Percentiles rank a stretch among this genome's conserved stretches.
Evolutionary conservation across 2,797 vertebrate genomes (phyloP).

Genomic region (Ceryle rudis): DNA sequence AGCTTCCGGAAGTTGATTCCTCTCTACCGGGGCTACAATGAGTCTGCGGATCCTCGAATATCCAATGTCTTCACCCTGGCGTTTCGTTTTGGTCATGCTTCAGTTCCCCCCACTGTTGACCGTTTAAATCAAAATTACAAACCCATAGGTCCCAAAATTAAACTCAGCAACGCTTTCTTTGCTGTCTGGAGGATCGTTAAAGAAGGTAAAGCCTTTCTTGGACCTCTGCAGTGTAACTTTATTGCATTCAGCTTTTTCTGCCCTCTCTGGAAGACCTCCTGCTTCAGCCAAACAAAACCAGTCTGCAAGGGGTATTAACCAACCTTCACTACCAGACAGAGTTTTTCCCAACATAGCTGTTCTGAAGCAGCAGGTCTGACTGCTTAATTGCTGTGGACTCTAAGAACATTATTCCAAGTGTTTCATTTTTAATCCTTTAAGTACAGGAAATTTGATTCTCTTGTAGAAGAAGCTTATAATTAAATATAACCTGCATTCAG

Average conservation of each 20-base stretch:
- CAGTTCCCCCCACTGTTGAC: constrained; percentile 82
- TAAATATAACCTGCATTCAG: background rate
- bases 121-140: constrained; percentile 79
- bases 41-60: constrained; percentile 83
- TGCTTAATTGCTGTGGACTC: background rate
- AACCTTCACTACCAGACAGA: background rate
- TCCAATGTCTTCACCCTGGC: constrained; percentile 88
- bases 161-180: constrained; percentile 83
- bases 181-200: constrained; percentile 84
- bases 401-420: background rate
- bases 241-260: background rate
- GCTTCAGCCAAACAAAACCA: background rate
- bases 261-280: background rate
- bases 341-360: background rate
- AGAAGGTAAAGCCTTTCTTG: constrained; percentile 77
- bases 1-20: constrained; percentile 71
- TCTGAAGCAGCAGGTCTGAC: background rate
- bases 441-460: background rate
- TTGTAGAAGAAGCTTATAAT: background rate
- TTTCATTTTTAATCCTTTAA: background rate
- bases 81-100: constrained; percentile 89
- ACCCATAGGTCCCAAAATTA: constrained; percentile 68
- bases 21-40: constrained; percentile 78
- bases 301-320: background rate
- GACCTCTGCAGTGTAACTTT: background rate